A percentile compares a stretch with the other conserved stretches of the same genome.
Evolutionary conservation across 2,113 vertebrate species (phyloP).

Genomic region (Cynocephalus volans): DNA sequence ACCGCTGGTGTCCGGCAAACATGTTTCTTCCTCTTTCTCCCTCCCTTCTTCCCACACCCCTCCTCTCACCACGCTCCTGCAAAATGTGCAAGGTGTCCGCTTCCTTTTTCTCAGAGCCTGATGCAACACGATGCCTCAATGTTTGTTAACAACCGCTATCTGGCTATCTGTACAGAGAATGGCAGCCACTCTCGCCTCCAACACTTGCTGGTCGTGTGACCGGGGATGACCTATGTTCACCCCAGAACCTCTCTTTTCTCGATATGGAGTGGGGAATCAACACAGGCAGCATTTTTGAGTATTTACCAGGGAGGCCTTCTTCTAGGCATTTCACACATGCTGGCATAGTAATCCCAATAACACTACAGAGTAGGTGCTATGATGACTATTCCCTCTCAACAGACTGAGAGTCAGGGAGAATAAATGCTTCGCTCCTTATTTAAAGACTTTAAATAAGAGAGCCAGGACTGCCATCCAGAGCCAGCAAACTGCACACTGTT

Average conservation of each 20-base stretch:
- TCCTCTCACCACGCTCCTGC: neutral
- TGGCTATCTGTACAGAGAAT: neutral
- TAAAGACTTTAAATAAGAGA: neutral
- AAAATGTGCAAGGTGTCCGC: neutral
- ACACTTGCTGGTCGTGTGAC: neutral
- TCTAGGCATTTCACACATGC: accelerated
- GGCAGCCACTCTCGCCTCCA: too few species aligned
- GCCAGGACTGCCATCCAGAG: neutral
- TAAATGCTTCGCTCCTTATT: neutral
- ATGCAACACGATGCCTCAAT: neutral
- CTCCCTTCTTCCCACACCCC: neutral
- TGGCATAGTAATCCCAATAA: accelerated
- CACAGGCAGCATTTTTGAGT: neutral
- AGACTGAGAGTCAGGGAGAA: neutral
- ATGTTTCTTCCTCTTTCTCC: neutral
- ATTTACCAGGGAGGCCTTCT: neutral
- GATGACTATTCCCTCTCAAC: neutral
- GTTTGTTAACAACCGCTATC: neutral
- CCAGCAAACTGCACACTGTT: accelerated
- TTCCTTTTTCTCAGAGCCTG: neutral
- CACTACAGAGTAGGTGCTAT: accelerated
- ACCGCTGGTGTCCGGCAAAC: accelerated
- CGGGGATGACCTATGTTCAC: neutral
- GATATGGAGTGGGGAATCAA: too few species aligned
- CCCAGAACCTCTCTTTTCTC: neutral